Conservation (phyloP, 2,888 invertebrate species). For the Helleia helle region DNA sequence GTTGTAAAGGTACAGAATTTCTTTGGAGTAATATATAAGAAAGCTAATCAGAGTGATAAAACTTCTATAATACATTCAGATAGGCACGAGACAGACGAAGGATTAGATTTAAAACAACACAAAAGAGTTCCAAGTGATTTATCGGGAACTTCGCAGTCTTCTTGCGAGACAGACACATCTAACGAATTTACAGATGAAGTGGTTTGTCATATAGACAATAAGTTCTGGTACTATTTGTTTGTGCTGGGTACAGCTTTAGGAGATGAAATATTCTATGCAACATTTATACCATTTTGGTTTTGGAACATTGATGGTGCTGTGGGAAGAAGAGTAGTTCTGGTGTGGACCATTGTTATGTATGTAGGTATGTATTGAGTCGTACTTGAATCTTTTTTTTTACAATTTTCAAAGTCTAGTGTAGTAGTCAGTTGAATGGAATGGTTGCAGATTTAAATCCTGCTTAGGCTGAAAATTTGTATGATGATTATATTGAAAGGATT, state of each 20-base stretch:
- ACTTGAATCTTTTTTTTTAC: neutral
- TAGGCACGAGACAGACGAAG: constrained; percentile 33
- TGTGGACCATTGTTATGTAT: constrained; percentile 90
- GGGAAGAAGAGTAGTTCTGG: constrained; percentile 84
- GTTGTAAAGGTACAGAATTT: constrained; percentile 86
- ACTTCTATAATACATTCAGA: constrained; percentile 40
- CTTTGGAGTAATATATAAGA: constrained; percentile 80
- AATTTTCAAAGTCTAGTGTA: neutral
- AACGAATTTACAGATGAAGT: constrained; percentile 45
- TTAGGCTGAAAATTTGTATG: too few species aligned
- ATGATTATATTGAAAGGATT: too few species aligned
- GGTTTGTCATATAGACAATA: constrained; percentile 76
- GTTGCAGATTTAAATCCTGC: too few species aligned
- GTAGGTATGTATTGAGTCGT: constrained; percentile 72
- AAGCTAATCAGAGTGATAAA: constrained; percentile 33
- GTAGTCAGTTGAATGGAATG: too few species aligned
- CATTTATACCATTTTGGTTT: constrained; percentile 95
- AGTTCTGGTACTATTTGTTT: constrained; percentile 90
- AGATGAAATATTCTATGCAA: constrained; percentile 91
- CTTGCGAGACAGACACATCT: constrained; percentile 52
- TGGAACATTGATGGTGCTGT: constrained; percentile 95
- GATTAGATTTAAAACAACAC: constrained; percentile 44
- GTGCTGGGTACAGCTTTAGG: constrained; percentile 89
- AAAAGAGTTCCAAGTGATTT: constrained; percentile 54
- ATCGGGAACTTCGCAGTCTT: constrained; percentile 52